A percentile compares a stretch with the other conserved stretches of the same genome.
phyloP scores from a whole-genome alignment of 2,113 vertebrate species.

The Phoxinus phoxinus region DNA sequence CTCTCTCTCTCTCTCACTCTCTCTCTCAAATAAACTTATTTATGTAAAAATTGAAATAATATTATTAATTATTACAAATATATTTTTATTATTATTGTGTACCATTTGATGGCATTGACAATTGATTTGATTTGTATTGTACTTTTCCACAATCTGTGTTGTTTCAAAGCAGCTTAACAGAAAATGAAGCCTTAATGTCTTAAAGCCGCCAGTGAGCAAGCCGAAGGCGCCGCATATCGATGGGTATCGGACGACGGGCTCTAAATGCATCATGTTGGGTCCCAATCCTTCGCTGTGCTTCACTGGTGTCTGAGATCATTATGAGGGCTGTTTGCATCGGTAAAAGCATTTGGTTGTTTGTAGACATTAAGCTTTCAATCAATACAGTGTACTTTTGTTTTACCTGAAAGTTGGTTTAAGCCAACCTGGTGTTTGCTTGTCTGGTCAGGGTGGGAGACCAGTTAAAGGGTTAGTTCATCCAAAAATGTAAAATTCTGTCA shows the following conservation, averaged over 20 bases:
- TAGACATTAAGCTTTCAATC: neutral
- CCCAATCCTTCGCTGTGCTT: neutral
- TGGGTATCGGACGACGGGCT: neutral
- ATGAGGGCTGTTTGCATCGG: neutral
- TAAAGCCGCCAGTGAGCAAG: neutral
- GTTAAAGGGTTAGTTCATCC: no score
- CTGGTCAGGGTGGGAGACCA: no score
- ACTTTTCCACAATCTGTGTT: neutral
- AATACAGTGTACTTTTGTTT: neutral
- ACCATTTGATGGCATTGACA: conserved; percentile 28
- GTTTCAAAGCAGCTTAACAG: neutral
- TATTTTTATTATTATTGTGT: conserved; percentile 38
- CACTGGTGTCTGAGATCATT: neutral
- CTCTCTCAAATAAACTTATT: neutral
- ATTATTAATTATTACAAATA: no score
- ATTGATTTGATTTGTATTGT: neutral
- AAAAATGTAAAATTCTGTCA: no score
- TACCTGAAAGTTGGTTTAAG: neutral
- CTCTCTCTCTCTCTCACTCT: conserved; percentile 40
- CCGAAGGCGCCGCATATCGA: neutral
- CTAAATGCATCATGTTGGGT: neutral
- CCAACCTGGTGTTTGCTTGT: no score
- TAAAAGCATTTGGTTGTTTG: conserved; percentile 5
- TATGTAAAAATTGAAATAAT: neutral
- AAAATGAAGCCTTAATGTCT: conserved; percentile 9